phyloP scores from a whole-genome alignment of 2,888 invertebrate species.

The Dicyrtomina minuta region DNA sequence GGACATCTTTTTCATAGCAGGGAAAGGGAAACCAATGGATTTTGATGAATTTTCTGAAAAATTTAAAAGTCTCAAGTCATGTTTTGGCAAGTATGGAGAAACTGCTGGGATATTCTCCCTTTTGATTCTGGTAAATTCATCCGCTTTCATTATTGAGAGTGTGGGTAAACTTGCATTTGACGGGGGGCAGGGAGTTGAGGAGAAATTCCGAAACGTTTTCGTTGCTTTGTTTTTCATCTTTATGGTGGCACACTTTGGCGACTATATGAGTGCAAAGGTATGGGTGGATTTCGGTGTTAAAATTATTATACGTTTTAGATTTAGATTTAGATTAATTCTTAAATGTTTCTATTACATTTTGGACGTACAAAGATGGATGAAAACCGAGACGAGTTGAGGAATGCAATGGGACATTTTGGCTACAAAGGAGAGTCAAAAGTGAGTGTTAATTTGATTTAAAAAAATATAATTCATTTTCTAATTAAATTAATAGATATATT shows the following conservation, averaged over 20 bases:
- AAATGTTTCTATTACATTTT: no score
- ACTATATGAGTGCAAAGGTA: conserved; percentile 2
- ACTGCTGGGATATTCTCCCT: background rate
- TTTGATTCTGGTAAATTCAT: background rate
- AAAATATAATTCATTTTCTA: background rate
- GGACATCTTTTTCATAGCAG: background rate
- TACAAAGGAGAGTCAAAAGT: conserved; percentile 5
- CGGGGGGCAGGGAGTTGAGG: background rate
- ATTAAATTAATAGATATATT: no score
- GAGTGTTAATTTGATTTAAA: background rate
- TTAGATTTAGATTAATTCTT: no score
- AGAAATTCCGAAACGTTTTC: background rate
- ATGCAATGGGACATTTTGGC: conserved; percentile 1
- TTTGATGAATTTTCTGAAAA: background rate
- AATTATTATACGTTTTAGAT: background rate
- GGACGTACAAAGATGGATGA: conserved; percentile 7
- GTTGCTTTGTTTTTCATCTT: background rate
- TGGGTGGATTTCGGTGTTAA: background rate
- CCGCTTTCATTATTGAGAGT: conserved; percentile 1
- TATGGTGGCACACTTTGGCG: conserved; percentile 1
- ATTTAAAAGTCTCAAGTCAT: background rate
- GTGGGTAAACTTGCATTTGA: background rate
- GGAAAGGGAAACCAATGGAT: background rate
- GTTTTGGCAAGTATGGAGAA: background rate
- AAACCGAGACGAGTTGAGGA: conserved; percentile 3